Conservation (phyloP, 2,888 invertebrate genomes). For the Lycocerus yunnanus region DNA sequence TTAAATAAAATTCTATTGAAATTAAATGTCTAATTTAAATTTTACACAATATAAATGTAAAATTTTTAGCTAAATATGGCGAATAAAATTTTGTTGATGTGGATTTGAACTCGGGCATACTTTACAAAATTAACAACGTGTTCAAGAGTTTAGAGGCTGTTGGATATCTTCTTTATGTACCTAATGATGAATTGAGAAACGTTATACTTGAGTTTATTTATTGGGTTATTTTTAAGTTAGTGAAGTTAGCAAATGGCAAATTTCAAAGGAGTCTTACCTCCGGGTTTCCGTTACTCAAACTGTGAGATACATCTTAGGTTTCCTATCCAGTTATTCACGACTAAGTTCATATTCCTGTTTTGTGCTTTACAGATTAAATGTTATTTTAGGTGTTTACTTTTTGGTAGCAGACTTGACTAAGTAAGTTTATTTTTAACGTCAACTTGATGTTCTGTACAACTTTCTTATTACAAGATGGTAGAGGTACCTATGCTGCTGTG, state of each 20-base stretch:
- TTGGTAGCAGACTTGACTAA: neutral
- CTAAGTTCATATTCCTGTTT: slow-evolving; percentile 23
- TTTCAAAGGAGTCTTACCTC: slow-evolving; percentile 12
- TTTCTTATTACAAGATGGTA: slow-evolving; percentile 9
- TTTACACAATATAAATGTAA: neutral
- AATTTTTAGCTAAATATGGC: neutral
- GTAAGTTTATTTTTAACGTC: slow-evolving; percentile 1
- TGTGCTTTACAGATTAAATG: slow-evolving; percentile 17
- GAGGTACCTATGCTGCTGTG: slow-evolving; percentile 7
- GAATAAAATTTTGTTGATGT: neutral
- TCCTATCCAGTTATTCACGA: slow-evolving; percentile 10
- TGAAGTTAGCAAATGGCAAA: slow-evolving; percentile 12
- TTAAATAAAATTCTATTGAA: neutral
- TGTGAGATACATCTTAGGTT: neutral
- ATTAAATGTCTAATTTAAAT: neutral
- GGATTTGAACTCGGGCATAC: neutral
- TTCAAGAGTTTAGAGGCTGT: neutral
- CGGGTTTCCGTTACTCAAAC: neutral
- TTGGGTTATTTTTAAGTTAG: neutral
- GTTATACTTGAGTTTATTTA: neutral
- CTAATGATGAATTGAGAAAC: neutral
- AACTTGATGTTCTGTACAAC: slow-evolving; percentile 6
- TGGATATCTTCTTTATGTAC: neutral
- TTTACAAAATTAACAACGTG: neutral
- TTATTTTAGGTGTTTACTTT: slow-evolving; percentile 1